A percentile compares a stretch with the other conserved stretches of the same genome.
phyloP scores from a whole-genome alignment of 1,140 invertebrate genomes.

The Lamellibrachia luymesi region DNA sequence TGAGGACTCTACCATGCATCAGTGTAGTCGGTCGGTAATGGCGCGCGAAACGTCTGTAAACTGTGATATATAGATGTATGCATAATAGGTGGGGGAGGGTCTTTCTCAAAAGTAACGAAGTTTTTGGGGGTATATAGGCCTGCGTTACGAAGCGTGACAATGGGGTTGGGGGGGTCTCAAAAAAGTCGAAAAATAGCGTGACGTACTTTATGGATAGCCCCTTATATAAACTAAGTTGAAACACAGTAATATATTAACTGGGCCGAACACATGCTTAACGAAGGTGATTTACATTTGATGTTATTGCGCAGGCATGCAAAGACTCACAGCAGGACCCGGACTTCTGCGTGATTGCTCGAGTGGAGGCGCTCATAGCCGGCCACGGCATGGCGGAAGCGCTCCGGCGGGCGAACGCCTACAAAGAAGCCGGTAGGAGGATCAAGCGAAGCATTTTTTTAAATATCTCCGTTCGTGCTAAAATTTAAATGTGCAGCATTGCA shows the following conservation, averaged over 20 bases:
- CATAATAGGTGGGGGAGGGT: too few species aligned
- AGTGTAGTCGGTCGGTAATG: too few species aligned
- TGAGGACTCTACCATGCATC: too few species aligned
- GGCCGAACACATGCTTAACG: not conserved
- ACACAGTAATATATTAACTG: not conserved
- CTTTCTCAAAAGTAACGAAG: too few species aligned
- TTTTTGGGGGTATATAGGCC: too few species aligned
- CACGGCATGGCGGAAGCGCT: slow-evolving; percentile 59
- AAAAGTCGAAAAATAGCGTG: too few species aligned
- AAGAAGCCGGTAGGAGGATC: slow-evolving; percentile 49
- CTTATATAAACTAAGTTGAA: not conserved
- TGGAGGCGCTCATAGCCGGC: slow-evolving; percentile 60
- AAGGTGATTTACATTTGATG: not conserved
- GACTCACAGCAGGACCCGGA: slow-evolving; percentile 57
- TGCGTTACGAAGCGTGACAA: too few species aligned
- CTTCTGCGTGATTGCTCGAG: slow-evolving; percentile 59
- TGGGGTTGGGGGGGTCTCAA: too few species aligned
- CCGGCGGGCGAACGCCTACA: slow-evolving; percentile 56
- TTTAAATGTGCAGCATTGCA: too few species aligned
- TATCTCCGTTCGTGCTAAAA: not conserved
- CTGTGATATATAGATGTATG: too few species aligned
- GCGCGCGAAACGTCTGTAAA: too few species aligned
- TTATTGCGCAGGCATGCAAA: slow-evolving; percentile 54
- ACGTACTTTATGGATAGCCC: too few species aligned
- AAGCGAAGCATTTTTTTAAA: not conserved